Evolutionary conservation across 2,888 invertebrate genomes (phyloP).

Genomic region (Cylloceria caligata): DNA sequence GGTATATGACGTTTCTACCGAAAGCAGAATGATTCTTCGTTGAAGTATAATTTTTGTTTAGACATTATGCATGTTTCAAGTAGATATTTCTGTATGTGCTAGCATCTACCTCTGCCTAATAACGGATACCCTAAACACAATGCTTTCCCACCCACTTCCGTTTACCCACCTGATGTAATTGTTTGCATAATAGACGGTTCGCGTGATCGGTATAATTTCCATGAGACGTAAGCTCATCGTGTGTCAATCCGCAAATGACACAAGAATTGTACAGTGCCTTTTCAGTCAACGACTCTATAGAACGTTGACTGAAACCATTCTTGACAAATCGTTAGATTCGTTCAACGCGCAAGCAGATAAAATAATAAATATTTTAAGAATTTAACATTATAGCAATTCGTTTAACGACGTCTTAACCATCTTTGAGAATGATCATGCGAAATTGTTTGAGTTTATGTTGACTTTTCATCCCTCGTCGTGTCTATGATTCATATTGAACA

Average conservation of each 20-base stretch:
- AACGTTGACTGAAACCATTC: not conserved
- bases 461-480: not conserved
- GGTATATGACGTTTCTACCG: too few species aligned
- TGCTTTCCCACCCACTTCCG: not conserved
- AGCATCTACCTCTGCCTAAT: not conserved
- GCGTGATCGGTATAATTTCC: slow-evolving; percentile 58
- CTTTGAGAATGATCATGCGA: too few species aligned
- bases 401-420: not conserved
- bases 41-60: not conserved
- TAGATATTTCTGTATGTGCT: not conserved
- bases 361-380: not conserved
- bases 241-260: not conserved
- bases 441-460: not conserved
- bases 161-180: slow-evolving; percentile 50
- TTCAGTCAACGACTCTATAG: not conserved
- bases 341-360: not conserved
- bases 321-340: not conserved
- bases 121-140: not conserved
- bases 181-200: slow-evolving; percentile 57
- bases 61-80: not conserved
- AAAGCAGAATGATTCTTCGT: too few species aligned
- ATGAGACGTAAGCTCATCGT: slow-evolving; percentile 47
- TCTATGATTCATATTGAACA: slow-evolving; percentile 7
- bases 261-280: not conserved
- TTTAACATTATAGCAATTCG: not conserved